Conservation (phyloP, 2,888 invertebrate species). For the Pheosia tremula region DNA sequence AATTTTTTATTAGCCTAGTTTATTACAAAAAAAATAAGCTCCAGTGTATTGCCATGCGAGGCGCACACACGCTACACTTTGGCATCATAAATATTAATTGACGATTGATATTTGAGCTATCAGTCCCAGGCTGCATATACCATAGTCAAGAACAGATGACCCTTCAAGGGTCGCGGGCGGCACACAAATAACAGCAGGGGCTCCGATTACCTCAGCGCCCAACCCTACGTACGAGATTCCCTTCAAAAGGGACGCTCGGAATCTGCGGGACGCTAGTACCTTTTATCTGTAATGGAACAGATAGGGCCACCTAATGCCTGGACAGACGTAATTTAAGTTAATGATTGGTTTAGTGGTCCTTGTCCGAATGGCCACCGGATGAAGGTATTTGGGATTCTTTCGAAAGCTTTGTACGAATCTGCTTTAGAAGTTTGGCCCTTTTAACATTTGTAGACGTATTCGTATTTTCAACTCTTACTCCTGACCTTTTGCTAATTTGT, state of each 20-base stretch:
- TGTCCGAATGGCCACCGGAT: conserved; percentile 25
- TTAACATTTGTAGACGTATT: background rate
- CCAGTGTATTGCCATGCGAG: no score
- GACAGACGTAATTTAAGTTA: conserved; percentile 50
- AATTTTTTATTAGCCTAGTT: no score
- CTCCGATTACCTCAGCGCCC: conserved; percentile 16
- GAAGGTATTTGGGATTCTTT: conserved; percentile 26
- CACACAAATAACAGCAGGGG: conserved; percentile 19
- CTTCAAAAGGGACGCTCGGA: conserved; percentile 44
- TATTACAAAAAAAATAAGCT: no score
- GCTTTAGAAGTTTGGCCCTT: background rate
- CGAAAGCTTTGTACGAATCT: conserved; percentile 1
- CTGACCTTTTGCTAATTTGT: background rate
- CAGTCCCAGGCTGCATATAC: background rate
- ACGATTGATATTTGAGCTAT: no score
- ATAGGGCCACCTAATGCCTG: conserved; percentile 45
- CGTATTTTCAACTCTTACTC: background rate
- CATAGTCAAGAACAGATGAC: conserved; percentile 12
- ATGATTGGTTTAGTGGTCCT: conserved; percentile 50
- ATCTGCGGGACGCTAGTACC: conserved; percentile 43
- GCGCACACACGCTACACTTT: no score
- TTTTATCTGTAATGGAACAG: conserved; percentile 51
- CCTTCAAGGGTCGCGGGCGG: conserved; percentile 35
- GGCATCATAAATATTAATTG: no score
- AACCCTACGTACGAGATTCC: conserved; percentile 19